A percentile compares a stretch with the other conserved stretches of the same genome.
Evolutionary conservation across 2,113 vertebrate genomes (phyloP).

Genomic region (Silurus meridionalis): DNA sequence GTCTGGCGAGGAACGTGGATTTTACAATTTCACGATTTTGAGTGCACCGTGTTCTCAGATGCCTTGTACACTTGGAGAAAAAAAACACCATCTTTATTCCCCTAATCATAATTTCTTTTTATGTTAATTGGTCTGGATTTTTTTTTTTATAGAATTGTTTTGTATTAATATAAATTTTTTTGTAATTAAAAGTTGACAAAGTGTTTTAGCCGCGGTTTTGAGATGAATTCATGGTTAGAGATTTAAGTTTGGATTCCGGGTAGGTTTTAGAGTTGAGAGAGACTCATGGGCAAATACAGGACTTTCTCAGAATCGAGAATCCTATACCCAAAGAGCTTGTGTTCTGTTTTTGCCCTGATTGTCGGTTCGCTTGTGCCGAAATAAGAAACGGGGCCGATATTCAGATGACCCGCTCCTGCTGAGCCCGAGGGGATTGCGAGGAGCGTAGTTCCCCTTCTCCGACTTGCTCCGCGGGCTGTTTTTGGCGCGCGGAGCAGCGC

Average conservation of each 20-base stretch:
- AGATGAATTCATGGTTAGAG: neutral
- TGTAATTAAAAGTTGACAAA: neutral
- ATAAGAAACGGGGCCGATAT: conserved; percentile 38
- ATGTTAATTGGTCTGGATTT: neutral
- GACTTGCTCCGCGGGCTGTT: conserved; percentile 37
- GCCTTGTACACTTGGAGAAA: no score
- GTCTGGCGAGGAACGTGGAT: neutral
- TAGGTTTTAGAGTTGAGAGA: neutral
- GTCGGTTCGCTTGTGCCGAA: conserved; percentile 24
- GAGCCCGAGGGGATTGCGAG: conserved; percentile 34
- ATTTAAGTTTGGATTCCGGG: neutral
- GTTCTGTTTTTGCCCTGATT: neutral
- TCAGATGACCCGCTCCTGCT: conserved; percentile 30
- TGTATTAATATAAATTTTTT: neutral
- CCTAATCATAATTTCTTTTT: neutral
- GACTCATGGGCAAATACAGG: neutral
- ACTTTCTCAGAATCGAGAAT: neutral
- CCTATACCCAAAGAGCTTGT: neutral
- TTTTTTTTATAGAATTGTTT: neutral
- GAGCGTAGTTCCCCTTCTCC: conserved; percentile 44
- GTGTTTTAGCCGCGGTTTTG: neutral
- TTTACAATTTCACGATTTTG: conserved; percentile 30
- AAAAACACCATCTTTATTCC: neutral
- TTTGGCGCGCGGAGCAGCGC: conserved; percentile 19
- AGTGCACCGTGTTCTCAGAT: neutral